Base-by-base conservation (phyloP, 2,888 invertebrate species). In the Rhaphigaster nebulosa region DNA sequence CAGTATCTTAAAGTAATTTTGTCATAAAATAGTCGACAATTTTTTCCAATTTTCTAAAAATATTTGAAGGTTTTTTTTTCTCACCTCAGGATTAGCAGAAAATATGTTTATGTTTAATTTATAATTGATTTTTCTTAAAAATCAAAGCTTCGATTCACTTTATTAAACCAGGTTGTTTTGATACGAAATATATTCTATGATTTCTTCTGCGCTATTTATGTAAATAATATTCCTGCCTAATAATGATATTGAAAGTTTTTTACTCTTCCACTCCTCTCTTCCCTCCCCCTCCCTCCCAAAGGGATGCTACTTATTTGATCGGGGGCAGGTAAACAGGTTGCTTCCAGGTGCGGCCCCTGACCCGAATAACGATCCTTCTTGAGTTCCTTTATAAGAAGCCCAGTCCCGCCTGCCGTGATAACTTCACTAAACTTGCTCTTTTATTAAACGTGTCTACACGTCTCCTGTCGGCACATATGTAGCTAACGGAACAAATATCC, bases 161-260 rank as follows among this genome's bases (percentile, higher is more conserved):
- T 45, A 45, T 45, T 45, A 45, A 45, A 45, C 6, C 45, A 45
- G 45, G 45, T 10, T 45, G 4, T n/a, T n/a, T 45, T 10, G 6
- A 6, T 45, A 4, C 45, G 45, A 6, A 45, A 45, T 45, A 45
- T 45, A 45, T 45, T 45, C 45, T 4, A 10, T 45, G 45, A 45
- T 45, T 45, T 45, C 45, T 45, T 45, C 45, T 6, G 10, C 45
- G 10, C 45, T 45, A 65, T 65, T 65, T 65, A 65, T 65, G 65
- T 15, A 65, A 65, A 29, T 29, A 29, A 65, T 65, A 65, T 65
- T 34, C 65, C 65, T 18, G 65, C 12, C 29, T 65, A 29, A 65
- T 65, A 65, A 65, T 65, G 65, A 65, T 65, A 65, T 65, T 65
- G 29, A 65, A 34, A 65, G 65, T 65, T 65, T 65, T 65, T 65